Conservation (phyloP, 1,140 invertebrate species). For the Sarcophaga bullata region DNA sequence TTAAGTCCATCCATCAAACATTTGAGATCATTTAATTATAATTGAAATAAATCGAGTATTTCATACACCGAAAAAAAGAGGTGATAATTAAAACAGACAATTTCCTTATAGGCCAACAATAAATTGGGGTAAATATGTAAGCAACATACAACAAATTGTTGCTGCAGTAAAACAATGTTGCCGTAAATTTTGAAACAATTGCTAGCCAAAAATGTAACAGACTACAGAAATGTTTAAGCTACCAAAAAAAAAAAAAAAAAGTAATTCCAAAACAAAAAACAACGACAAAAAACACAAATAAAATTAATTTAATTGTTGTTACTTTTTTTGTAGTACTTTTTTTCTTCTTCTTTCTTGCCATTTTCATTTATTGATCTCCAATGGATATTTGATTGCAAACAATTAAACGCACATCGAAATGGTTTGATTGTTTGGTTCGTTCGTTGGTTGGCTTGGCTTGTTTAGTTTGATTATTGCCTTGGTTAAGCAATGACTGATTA, state of each 20-base stretch:
- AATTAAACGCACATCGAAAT: constrained; percentile 20
- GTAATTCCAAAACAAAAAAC: background rate
- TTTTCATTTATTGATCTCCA: constrained; percentile 21
- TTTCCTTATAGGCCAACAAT: background rate
- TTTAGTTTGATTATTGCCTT: background rate
- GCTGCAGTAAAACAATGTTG: background rate
- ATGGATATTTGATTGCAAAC: constrained; percentile 23
- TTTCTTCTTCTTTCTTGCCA: background rate
- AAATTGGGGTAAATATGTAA: background rate
- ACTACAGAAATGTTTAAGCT: too few species aligned
- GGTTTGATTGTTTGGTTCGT: background rate
- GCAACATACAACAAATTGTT: background rate
- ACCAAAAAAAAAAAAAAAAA: background rate
- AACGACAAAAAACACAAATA: background rate
- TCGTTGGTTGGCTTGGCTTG: background rate
- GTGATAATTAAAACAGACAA: constrained; percentile 4
- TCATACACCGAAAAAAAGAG: too few species aligned
- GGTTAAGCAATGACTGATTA: background rate
- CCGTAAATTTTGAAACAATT: background rate
- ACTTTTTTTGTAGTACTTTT: background rate
- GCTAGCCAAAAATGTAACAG: background rate
- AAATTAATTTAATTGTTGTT: constrained; percentile 24
- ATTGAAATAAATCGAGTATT: too few species aligned
- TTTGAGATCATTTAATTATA: too few species aligned
- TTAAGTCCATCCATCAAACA: too few species aligned